Evolutionary conservation across 2,888 invertebrate species (phyloP).

Genomic region (Pyralis farinalis): DNA sequence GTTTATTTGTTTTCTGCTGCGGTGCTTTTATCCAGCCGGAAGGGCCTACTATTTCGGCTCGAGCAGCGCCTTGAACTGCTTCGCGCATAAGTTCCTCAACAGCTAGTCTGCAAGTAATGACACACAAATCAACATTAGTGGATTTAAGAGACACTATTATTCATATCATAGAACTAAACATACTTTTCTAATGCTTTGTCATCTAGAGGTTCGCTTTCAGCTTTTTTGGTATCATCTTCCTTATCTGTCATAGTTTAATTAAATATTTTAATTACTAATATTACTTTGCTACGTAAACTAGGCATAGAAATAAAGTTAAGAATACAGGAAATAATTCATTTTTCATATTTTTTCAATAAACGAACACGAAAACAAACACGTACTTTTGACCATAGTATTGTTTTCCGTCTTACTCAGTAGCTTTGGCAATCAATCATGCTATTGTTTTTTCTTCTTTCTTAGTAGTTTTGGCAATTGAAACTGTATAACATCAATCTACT

Average conservation of each 20-base stretch:
- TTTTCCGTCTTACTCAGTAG: no score
- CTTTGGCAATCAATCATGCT: no score
- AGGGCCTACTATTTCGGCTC: slow-evolving; percentile 82
- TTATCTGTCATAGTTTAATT: slow-evolving; percentile 73
- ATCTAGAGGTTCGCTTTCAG: slow-evolving; percentile 65
- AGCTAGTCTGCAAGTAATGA: slow-evolving; percentile 66
- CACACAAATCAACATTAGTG: no score
- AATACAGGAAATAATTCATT: slow-evolving; percentile 37
- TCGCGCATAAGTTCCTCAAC: slow-evolving; percentile 82
- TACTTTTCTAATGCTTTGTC: slow-evolving; percentile 75
- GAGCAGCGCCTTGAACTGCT: slow-evolving; percentile 80
- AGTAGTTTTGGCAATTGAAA: no score
- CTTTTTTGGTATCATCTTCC: slow-evolving; percentile 64
- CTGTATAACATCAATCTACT: no score
- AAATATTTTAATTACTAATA: slow-evolving; percentile 25
- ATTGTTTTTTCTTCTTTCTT: no score
- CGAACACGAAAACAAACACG: slow-evolving; percentile 46
- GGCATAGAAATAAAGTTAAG: slow-evolving; percentile 10
- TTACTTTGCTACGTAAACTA: slow-evolving; percentile 18
- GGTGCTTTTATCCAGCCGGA: slow-evolving; percentile 81
- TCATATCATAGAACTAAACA: slow-evolving; percentile 21
- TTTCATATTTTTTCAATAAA: slow-evolving; percentile 25
- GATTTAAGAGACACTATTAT: neutral
- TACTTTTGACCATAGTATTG: slow-evolving; percentile 43
- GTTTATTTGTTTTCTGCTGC: slow-evolving; percentile 74